Conservation (phyloP, 2,113 vertebrate genomes). For the Salvator merianae region DNA sequence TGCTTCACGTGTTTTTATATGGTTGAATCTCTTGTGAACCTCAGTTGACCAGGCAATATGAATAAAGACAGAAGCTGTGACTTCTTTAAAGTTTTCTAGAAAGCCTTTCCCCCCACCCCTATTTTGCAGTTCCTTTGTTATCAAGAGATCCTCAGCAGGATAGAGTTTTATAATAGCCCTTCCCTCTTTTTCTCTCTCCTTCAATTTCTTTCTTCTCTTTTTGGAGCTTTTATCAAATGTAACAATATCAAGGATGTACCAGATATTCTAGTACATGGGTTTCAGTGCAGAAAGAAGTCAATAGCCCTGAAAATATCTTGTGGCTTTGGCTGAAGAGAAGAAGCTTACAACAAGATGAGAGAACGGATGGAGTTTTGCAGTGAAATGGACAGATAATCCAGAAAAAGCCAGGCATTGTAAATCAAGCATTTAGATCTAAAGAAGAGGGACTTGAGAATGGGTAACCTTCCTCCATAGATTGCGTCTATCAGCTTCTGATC, state of each 20-base stretch:
- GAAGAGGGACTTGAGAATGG: neutral
- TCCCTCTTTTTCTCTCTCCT: neutral
- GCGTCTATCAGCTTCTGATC: neutral
- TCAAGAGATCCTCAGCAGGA: conserved; percentile 4
- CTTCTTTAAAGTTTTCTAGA: conserved; percentile 33
- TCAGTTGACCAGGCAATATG: conserved; percentile 3
- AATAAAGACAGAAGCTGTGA: neutral
- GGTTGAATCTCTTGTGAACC: conserved; percentile 23
- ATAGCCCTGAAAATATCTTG: neutral
- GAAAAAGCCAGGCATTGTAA: neutral
- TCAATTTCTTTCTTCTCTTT: neutral
- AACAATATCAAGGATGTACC: conserved; percentile 4
- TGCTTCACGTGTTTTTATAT: conserved; percentile 11
- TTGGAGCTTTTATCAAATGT: accelerated
- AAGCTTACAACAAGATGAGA: neutral
- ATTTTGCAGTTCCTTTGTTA: conserved; percentile 29
- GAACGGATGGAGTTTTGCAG: neutral
- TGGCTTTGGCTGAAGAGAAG: neutral
- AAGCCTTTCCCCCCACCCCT: neutral
- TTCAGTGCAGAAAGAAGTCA: conserved; percentile 18
- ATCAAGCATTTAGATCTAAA: neutral
- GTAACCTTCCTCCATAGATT: neutral
- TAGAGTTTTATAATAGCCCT: neutral
- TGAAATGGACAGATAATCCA: neutral
- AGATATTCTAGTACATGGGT: neutral